Evolutionary conservation across 2,888 invertebrate genomes (phyloP), one percentile per base, ranked within the genome.

Genomic region (Chromoteleia sp.): DNA sequence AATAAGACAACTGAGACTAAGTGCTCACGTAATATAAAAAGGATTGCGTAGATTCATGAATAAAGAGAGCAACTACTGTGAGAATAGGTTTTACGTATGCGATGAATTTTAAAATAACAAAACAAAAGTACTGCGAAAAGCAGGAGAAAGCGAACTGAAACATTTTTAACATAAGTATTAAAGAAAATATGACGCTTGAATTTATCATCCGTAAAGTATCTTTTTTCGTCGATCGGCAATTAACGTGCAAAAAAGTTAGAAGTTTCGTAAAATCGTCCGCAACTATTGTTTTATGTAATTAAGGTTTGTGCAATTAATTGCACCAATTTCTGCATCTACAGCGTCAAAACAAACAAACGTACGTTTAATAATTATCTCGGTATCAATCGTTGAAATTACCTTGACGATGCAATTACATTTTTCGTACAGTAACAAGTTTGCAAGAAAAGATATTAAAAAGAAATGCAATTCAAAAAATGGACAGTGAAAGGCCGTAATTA

Each of bases 161-260:
- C 63, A 50, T 41, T 75, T 56, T 65, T 63, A 65, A 39, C 48
- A 12, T 67, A 5, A 15, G 15, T n/a, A 45, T 45, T 63, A 59
- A 73, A 63, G 48, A 54, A 75, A 67, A 67, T 58, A 75, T 41
- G 54, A 45, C 56, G 36, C 25, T 43, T 54, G 29, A 70, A 43
- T 70, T 78, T 63, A 71, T 71, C 77, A 78, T 68, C 77, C 77
- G 71, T 63, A 78, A 78, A 68, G 61, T 33, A 56, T 41, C 50
- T 70, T 63, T 70, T 63, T 65, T 14, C 19, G 8, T 12, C 54
- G 52, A 39, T 58, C 52, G 14, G 30, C 48, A 70, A 36, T 59
- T 52, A 67, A 59, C 54, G 52, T 58, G 59, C 71, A 36, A 48
- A 59, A 71, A 65, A 21, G 19, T 17, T 19, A 12, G n/a, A 1